These are phyloP conservation scores for Drosophila sturtevanti DNA, from an alignment of 1,140 invertebrate genomes.

Conservation along the genomic window DNA sequence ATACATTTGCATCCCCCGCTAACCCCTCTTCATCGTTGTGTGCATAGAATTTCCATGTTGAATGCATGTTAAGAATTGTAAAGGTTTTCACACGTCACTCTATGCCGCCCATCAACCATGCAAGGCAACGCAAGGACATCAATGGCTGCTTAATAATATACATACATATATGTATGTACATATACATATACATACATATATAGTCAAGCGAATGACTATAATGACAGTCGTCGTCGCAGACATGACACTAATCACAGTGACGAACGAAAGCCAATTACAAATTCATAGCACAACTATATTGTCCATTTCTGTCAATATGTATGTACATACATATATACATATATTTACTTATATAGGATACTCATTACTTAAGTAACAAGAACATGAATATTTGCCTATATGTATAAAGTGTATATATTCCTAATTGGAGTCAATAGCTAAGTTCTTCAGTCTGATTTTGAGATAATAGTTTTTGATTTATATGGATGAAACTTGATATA, in stretches of 20 bases:
- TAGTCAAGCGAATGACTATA: conserved; percentile 5
- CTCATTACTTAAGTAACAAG: not conserved
- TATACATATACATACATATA: not conserved
- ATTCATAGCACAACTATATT: not conserved
- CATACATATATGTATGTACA: too few relatives aligned
- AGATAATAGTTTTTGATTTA: too few relatives aligned
- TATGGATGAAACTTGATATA: too few relatives aligned
- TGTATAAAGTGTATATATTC: too few relatives aligned
- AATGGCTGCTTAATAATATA: conserved; percentile 40
- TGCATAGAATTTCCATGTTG: conserved; percentile 59
- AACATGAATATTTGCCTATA: too few relatives aligned
- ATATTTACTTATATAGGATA: too few relatives aligned
- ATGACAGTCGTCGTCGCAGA: not conserved
- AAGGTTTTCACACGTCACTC: conserved; percentile 43
- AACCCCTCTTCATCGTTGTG: not conserved
- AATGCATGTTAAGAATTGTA: conserved; percentile 70
- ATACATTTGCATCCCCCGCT: not conserved
- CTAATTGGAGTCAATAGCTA: too few relatives aligned
- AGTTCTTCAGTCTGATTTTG: too few relatives aligned
- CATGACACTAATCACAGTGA: conserved; percentile 2
- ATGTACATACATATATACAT: too few relatives aligned
- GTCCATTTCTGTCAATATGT: not conserved
- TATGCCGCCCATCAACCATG: not conserved
- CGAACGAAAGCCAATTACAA: conserved; percentile 1
- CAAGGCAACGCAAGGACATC: conserved; percentile 18